Base-by-base conservation (phyloP, 2,797 vertebrate species). In the Thunnus albacares region DNA sequence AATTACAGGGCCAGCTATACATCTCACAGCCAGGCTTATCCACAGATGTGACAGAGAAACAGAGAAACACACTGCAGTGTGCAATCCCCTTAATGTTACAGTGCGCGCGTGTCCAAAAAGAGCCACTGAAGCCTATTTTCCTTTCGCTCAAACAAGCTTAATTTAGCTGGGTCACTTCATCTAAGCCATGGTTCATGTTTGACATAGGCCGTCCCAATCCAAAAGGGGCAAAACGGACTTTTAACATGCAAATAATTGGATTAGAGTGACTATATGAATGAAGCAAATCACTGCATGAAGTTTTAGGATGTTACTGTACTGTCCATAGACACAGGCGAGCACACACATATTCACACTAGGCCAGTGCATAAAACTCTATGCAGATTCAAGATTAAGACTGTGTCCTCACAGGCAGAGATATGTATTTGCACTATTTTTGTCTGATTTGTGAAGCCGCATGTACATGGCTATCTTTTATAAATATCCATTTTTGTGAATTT, bases 21-120 rank as follows among this genome's bases (percentile, higher is more conserved):
- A 59, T 84, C 83, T 78, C 73, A 79, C 61, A 83, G 68, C 47
- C 28, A 41, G 68, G 72, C 82, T 91, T 77, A 89, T 82, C 71
- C 15, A 3, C 75, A 11, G 41, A 76, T 80, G 79, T 88, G 67
- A 80, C 80, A 88, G 81, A 75, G 60, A 75, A 62, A 81, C 57
- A 81, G 77, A 43, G 15, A 78, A 85, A 76, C 38, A 78, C 49
- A 69, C 71, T 60, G 79, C 38, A 43, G 35, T 57, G 55, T 69
- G 59, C 69, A 75, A 82, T 82, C 47, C 69, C 38, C 83, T 81
- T 61, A 81, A 74, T 12, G 2, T 59, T 61, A 77, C 71, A 71
- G 60, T 69, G 38, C 71, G 61, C 7, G 38, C 45, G 58, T 24
- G 41, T 81, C 65, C 57, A 66, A 38, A 26, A 60, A 66, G 24